Evolutionary conservation across 2,888 invertebrate genomes (phyloP).

Genomic region (Cataglyphis altisquamis): DNA sequence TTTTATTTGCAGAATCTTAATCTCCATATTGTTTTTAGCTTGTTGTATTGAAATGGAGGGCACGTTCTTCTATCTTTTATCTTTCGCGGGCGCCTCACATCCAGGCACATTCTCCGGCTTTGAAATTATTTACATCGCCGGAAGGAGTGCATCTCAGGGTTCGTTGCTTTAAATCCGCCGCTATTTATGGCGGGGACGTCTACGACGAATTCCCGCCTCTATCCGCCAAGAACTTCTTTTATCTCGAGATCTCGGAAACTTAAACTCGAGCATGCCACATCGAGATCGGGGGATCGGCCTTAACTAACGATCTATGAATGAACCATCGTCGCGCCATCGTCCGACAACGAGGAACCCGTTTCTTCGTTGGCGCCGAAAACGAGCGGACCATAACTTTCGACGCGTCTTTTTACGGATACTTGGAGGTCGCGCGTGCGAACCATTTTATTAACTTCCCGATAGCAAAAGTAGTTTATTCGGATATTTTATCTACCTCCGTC

Average conservation of each 20-base stretch:
- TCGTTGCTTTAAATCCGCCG: slow-evolving; percentile 67
- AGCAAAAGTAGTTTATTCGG: slow-evolving; percentile 25
- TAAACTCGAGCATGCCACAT: slow-evolving; percentile 73
- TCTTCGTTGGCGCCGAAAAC: slow-evolving; percentile 43
- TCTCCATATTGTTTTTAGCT: slow-evolving; percentile 5
- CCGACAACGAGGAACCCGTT: slow-evolving; percentile 50
- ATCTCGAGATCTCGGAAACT: slow-evolving; percentile 71
- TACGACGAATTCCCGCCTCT: slow-evolving; percentile 60
- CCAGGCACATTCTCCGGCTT: neutral
- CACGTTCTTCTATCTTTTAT: slow-evolving; percentile 34
- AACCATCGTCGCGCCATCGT: slow-evolving; percentile 52
- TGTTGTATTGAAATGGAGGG: slow-evolving; percentile 31
- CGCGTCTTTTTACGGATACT: slow-evolving; percentile 50
- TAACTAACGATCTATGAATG: slow-evolving; percentile 75
- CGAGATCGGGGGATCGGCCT: slow-evolving; percentile 55
- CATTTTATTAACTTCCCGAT: slow-evolving; percentile 44
- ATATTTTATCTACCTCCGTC: neutral
- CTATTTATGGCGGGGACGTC: slow-evolving; percentile 71
- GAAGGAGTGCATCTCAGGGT: slow-evolving; percentile 67
- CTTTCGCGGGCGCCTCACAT: slow-evolving; percentile 17
- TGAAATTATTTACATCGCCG: slow-evolving; percentile 51
- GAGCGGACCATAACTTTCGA: slow-evolving; percentile 38
- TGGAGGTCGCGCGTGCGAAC: slow-evolving; percentile 47
- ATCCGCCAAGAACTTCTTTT: slow-evolving; percentile 61
- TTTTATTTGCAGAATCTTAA: neutral